Evolutionary conservation across 2,888 invertebrate genomes (phyloP), one percentile per base, ranked within the genome.

Genomic region (Phyllotreta striolata): DNA sequence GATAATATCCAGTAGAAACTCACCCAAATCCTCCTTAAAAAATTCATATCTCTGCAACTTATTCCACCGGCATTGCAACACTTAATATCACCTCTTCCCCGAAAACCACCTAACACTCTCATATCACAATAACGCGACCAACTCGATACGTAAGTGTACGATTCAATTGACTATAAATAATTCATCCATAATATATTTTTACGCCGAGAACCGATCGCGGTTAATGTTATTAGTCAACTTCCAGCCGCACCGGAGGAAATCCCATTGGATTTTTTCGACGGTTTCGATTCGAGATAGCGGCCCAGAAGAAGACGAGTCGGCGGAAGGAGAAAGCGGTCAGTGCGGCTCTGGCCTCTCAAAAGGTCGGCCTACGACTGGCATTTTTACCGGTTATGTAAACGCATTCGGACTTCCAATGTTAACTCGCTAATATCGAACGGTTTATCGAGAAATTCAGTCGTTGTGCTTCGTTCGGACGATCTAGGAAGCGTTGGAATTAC

Each of bases 21-120:
- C 75, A 79, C 79, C 78, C 78, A 78, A 70, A 78, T 74, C 67
- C 78, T 76, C 67, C 75, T 73, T 60, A 79, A 70, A 61, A 78
- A 68, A 72, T 76, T 77, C 75, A 76, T 76, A 46, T 73, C 70
- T 24, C 4, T 4, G 24, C 24, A 24, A 24, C 24, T 24, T 24
- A 24, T 4, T 3, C 24, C 24, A 4, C 24, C 24, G 1, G 24
- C 24, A 24, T 24, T 1, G 24, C 24, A 56, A 71, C 65, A 43
- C 66, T 66, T 46, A 51, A 1, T 24, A 24, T 24, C 24, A 24
- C 24, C 24, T 24, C 24, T 24, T 24, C 24, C 24, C 4, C 24
- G 24, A 24, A 24, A 24, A 24, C 66, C 66, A 58, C 70, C 67
- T 63, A 68, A 61, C 62, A 73, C 68, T 71, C 66, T 73, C 72